Percentiles rank a stretch among this genome's conserved stretches.
phyloP scores from a whole-genome alignment of 2,797 vertebrate species.

The Arrhamphus sclerolepis region DNA sequence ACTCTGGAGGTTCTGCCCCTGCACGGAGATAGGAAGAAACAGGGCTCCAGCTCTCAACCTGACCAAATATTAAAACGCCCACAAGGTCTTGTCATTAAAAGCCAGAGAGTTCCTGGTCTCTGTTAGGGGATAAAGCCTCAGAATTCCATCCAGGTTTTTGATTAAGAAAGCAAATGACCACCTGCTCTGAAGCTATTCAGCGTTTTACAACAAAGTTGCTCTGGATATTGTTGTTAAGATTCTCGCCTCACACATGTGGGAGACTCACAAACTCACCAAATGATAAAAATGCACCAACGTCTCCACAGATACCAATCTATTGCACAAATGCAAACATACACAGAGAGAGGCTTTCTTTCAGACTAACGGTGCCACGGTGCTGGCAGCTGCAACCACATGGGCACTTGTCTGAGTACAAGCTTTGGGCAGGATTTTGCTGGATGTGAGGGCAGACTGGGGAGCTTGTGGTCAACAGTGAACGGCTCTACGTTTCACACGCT shows the following conservation, averaged over 20 bases:
- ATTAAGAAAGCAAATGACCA: conserved; percentile 65
- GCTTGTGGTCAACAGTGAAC: conserved; percentile 60
- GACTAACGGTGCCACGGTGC: too few relatives aligned
- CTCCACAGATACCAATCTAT: conserved; percentile 6
- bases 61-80: conserved; percentile 63
- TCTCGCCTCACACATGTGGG: conserved; percentile 1
- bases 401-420: conserved; percentile 60
- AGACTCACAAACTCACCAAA: conserved; percentile 16
- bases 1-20: conserved; percentile 56
- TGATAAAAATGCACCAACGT: conserved; percentile 21
- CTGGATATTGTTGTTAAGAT: conserved; percentile 18
- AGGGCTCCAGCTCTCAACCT: conserved; percentile 65
- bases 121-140: conserved; percentile 30
- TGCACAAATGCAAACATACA: conserved; percentile 17
- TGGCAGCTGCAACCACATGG: conserved; percentile 55
- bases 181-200: conserved; percentile 48
- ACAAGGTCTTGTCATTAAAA: too few relatives aligned
- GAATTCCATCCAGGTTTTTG: conserved; percentile 65
- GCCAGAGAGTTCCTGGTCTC: conserved; percentile 22
- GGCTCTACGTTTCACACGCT: conserved; percentile 63
- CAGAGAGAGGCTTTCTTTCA: conserved; percentile 25
- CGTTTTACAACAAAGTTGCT: conserved; percentile 62
- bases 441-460: conserved; percentile 45
- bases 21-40: conserved; percentile 24
- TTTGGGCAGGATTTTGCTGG: conserved; percentile 63